Evolutionary conservation across 2,888 invertebrate species (phyloP).

Genomic region (Andrena camellia): DNA sequence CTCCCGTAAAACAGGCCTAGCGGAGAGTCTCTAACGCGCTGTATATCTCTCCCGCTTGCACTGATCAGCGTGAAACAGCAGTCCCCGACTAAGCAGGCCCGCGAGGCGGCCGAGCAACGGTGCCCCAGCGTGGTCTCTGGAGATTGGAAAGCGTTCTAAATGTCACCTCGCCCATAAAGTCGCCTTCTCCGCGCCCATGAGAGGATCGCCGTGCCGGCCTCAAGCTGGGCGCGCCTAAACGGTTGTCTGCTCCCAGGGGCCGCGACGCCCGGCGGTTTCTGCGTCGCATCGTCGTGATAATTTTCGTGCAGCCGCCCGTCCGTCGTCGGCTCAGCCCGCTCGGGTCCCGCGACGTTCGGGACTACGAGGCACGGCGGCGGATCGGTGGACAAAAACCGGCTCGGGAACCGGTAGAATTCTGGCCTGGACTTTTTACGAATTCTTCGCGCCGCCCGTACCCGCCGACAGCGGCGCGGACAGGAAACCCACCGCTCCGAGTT

Average conservation of each 20-base stretch:
- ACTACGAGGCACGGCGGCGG: constrained; percentile 23
- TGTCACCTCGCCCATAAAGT: constrained; percentile 68
- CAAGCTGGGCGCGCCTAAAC: background rate
- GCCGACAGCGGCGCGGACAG: background rate
- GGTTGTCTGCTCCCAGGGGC: background rate
- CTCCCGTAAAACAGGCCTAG: too few species aligned
- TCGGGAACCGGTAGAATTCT: constrained; percentile 67
- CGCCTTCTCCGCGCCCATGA: constrained; percentile 28
- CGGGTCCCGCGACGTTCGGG: background rate
- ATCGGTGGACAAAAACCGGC: constrained; percentile 62
- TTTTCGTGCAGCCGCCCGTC: background rate
- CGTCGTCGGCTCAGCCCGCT: background rate
- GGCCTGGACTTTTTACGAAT: constrained; percentile 20
- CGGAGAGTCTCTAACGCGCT: too few species aligned
- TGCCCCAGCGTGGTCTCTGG: constrained; percentile 28
- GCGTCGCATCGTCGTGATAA: background rate
- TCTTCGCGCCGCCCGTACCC: background rate
- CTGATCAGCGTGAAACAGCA: background rate
- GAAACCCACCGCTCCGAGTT: constrained; percentile 27
- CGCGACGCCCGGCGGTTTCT: background rate
- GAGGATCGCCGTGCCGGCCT: background rate
- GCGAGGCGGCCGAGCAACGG: too few species aligned
- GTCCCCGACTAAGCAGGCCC: background rate
- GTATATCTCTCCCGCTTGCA: too few species aligned
- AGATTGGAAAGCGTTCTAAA: constrained; percentile 74